Evolutionary conservation across 2,113 vertebrate species (phyloP), one percentile per base, ranked within the genome.

Genomic region (Carettochelys insculpta): DNA sequence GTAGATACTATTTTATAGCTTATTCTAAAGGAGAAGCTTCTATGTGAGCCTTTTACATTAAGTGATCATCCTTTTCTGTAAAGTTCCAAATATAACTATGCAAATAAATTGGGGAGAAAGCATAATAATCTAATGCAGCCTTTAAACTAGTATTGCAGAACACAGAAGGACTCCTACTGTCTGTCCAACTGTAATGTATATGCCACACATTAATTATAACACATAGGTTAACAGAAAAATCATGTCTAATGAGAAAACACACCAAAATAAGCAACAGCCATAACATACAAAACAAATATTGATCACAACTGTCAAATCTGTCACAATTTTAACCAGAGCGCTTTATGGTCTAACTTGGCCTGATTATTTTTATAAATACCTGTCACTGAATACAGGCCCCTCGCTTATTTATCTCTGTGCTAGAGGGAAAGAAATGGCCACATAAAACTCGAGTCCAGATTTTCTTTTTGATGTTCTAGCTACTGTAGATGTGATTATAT

Each of bases 231-330:
- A 88, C 11, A 16, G 82, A 89, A 96, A n/a, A 93, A 94, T 92
- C 85, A 88, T 78, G 87, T 78, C 88, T 94, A 94, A 96, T 97
- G 97, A 95, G 91, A 95, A 95, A 96, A 96, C 77, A 94, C 41
- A 90, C 85, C 96, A 93, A 96, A 97, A 92, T 61, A 96, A 95
- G 86, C 80, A 94, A 53, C 22, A 90, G 47, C 75, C 93, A 85
- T 77, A 52, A 17, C 76, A 54, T 77, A 87, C 58, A 92, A 87
- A 94, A 86, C 87, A 96, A 94, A 96, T 94, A 97, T n/a, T 92
- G 92, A 93, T 95, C 88, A 90, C 3, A 38, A 86, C 43, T 92
- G 92, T 94, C 86, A 91, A 92, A 95, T 84, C 75, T 19, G 83
- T n/a, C 82, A 38, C 80, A 92, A 45, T 87, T 95, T 41, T 92